Percentiles rank a stretch among this genome's conserved stretches.
Conservation (phyloP, 2,113 vertebrate genomes). For the Cephalopterus ornatus region DNA sequence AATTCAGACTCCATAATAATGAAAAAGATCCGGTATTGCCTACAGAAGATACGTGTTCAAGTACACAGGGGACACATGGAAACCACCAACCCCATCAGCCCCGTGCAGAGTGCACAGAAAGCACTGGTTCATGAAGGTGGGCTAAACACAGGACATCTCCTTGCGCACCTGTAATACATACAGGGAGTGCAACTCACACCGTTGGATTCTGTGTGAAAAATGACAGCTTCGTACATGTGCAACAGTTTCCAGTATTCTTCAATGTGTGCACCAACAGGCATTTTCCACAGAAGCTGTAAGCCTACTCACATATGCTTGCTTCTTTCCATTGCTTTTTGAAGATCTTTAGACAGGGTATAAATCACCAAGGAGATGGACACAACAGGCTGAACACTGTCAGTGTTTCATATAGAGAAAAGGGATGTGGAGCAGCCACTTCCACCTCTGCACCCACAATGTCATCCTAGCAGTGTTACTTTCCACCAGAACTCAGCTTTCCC, state of each 20-base stretch:
- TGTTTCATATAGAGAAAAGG: neutral
- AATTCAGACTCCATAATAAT: neutral
- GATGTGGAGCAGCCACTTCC: neutral
- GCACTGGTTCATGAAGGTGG: neutral
- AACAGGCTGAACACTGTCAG: neutral
- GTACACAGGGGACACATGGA: rapidly evolving
- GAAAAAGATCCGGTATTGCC: neutral
- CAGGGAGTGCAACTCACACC: neutral
- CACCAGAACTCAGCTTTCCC: neutral
- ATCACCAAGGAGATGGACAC: neutral
- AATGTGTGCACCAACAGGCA: rapidly evolving
- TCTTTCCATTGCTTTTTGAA: neutral
- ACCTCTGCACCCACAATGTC: neutral
- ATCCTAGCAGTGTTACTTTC: neutral
- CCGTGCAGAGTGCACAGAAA: neutral
- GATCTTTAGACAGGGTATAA: neutral
- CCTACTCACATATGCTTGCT: neutral
- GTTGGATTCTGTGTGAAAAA: neutral
- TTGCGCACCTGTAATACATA: rapidly evolving
- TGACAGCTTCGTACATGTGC: rapidly evolving
- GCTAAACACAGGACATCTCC: neutral
- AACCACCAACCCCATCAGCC: neutral
- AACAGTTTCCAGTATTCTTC: neutral
- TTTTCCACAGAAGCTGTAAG: neutral
- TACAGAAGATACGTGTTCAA: neutral